Evolutionary conservation across 2,888 invertebrate genomes (phyloP).

Genomic region (Thymelicus acteon): DNA sequence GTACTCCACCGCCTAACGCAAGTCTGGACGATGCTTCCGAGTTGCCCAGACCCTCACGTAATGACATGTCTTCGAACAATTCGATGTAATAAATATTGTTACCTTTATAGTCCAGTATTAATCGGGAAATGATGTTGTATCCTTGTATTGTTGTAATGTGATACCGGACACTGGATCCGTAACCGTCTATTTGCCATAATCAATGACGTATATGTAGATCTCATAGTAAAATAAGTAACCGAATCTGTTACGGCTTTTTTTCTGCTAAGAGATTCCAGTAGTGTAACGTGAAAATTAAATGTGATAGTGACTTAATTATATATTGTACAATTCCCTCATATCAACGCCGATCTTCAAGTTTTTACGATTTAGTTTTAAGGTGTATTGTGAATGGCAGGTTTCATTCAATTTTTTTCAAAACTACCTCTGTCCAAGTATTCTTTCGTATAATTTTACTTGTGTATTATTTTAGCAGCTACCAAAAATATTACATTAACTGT

Average conservation of each 20-base stretch:
- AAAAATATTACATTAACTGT: conserved; percentile 34
- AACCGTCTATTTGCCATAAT: conserved; percentile 64
- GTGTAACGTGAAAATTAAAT: conserved; percentile 47
- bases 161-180: conserved; percentile 40
- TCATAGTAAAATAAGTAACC: conserved; percentile 73
- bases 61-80: conserved; percentile 58
- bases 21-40: too few species aligned
- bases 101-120: conserved; percentile 50
- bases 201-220: conserved; percentile 70
- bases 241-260: conserved; percentile 51
- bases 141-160: conserved; percentile 30
- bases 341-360: conserved; percentile 35
- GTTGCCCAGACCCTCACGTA: conserved; percentile 45
- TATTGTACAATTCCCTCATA: conserved; percentile 36
- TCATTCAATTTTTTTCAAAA: conserved; percentile 50
- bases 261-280: conserved; percentile 39
- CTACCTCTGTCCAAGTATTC: conserved; percentile 62
- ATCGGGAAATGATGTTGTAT: conserved; percentile 9
- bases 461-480: conserved; percentile 38
- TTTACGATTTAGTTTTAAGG: conserved; percentile 42
- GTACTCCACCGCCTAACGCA: background rate
- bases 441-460: conserved; percentile 45
- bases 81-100: conserved; percentile 60
- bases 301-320: conserved; percentile 58
- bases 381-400: conserved; percentile 50